Evolutionary conservation across 2,113 vertebrate species (phyloP).

Genomic region (Hippocampus abdominalis): DNA sequence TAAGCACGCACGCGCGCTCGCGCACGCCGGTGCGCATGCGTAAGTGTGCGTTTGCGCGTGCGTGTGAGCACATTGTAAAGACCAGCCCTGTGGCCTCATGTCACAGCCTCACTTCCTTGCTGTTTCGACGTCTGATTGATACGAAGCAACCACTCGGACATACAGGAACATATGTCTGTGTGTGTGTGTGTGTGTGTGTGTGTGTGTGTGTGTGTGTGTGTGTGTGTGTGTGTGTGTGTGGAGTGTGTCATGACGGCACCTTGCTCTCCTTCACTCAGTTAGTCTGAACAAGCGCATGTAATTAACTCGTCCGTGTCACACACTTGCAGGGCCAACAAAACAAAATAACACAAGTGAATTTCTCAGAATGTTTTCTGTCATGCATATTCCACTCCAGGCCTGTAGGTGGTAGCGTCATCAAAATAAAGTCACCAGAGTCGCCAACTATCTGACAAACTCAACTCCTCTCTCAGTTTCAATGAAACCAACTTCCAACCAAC

Average conservation of each 20-base stretch:
- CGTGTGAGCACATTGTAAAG: constrained; percentile 79
- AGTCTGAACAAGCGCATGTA: not conserved
- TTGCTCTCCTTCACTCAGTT: not conserved
- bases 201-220: too few species aligned
- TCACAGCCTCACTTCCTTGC: constrained; percentile 75
- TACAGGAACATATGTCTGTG: constrained; percentile 16
- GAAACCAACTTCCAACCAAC: too few species aligned
- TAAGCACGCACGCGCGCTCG: constrained; percentile 12
- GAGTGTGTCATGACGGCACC: not conserved
- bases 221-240: too few species aligned
- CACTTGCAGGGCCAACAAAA: too few species aligned
- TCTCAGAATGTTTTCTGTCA: not conserved
- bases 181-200: constrained; percentile 6
- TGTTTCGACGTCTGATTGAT: constrained; percentile 76
- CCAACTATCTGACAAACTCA: too few species aligned
- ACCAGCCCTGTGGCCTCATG: constrained; percentile 78
- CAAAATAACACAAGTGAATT: too few species aligned
- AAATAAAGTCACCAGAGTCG: too few species aligned
- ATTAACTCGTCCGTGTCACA: too few species aligned
- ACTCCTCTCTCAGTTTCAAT: too few species aligned
- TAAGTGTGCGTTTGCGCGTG: constrained; percentile 16
- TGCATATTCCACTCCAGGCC: not conserved
- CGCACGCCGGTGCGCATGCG: constrained; percentile 63
- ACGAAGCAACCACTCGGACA: constrained; percentile 40
- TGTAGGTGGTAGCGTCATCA: not conserved